Evolutionary conservation across 1,140 invertebrate genomes (phyloP), one percentile per base, ranked within the genome.

Genomic region (Drosophila bifasciata): DNA sequence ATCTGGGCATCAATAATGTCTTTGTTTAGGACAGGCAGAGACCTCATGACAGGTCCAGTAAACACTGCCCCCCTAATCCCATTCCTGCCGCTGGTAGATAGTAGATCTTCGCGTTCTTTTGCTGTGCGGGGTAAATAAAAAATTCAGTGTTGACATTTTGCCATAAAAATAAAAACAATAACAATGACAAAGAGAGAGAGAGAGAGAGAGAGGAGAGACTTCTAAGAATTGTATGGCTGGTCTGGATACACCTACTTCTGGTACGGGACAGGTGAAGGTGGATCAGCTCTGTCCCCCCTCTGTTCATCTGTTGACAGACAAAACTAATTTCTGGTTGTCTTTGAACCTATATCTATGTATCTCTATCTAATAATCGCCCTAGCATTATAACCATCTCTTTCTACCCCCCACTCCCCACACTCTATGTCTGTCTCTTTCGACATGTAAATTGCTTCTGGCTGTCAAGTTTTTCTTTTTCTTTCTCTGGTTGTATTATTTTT

Each of bases 1-100:
- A 86, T 86, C 83, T 75, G 83, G 70, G 83, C 83, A 86, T 86
- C 83, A 86, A 86, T 86, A 88, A 86, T 76, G 83, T 86, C 83
- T 86, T 86, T 88, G 84, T 86, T 88, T 83, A 76, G 77, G 62
- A 66, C 69, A 52, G 39, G 32, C 36, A 21, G 63, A 56, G 72
- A 36, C 25, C 62, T 76, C 59, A 64, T 69, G 76, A 75, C 62
- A 79, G 57, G 67, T 71, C 68, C 43, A 52, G 66, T 68, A 56
- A 72, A 44, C 68, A 55, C 43, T 43, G n/a, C n/a, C 15, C 48
- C 36, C 21, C n/a, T 50, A 11, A 46, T 21, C 16, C 60, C 40
- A 32, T n/a, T 41, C 61, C 15, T 25, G 36, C 21, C 15, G 11
- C 36, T 23, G 21, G 40, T 68, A 62, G 48, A 41, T 40, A 55